These are phyloP conservation scores for Cirrhinus molitorella DNA, from an alignment of 2,797 vertebrate genomes.

Conservation along the genomic window DNA sequence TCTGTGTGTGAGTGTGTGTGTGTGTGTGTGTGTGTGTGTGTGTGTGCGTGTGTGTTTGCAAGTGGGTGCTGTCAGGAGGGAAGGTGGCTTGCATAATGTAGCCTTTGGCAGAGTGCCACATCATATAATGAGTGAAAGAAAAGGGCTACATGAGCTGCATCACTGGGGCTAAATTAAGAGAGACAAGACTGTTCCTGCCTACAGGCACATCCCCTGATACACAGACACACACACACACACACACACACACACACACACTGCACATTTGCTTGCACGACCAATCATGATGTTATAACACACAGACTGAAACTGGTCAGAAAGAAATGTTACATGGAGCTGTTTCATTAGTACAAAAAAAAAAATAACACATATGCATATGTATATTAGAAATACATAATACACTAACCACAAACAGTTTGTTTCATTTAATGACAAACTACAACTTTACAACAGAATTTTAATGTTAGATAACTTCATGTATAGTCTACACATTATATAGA, in stretches of 20 bases:
- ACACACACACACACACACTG: neutral
- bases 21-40: neutral
- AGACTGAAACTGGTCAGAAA: neutral
- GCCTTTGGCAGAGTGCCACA: slow-evolving; percentile 58
- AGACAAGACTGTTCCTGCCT: slow-evolving; percentile 44
- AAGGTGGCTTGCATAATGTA: slow-evolving; percentile 55
- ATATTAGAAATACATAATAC: too few relatives aligned
- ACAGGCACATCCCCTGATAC: slow-evolving; percentile 15
- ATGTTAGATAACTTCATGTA: neutral
- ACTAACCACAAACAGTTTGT: neutral
- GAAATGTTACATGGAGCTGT: neutral
- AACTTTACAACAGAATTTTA: neutral
- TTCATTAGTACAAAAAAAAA: neutral
- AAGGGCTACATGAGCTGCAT: slow-evolving; percentile 47
- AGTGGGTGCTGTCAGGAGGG: neutral
- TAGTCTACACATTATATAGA: neutral
- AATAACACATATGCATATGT: too few relatives aligned
- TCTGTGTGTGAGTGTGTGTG: slow-evolving; percentile 8
- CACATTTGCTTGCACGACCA: neutral
- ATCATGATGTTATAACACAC: neutral
- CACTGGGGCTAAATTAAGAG: slow-evolving; percentile 53
- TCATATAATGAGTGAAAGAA: slow-evolving; percentile 56
- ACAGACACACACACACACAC: slow-evolving; percentile 17
- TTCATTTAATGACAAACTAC: neutral
- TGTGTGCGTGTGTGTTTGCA: slow-evolving; percentile 2